Conservation (phyloP, 2,888 invertebrate species). For the Eubasilissa splendida region DNA sequence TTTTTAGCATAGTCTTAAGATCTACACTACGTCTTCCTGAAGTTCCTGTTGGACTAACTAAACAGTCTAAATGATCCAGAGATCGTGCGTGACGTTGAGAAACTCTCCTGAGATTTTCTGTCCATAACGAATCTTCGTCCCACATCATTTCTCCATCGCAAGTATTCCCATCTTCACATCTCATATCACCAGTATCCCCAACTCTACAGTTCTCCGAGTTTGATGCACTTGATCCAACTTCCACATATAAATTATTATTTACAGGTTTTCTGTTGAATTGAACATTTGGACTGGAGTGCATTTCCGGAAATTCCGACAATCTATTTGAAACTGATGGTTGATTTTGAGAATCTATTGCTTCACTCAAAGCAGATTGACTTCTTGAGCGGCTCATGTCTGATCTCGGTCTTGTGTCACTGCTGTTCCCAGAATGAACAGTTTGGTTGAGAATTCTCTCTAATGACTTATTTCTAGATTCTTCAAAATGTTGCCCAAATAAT, state of each 20-base stretch:
- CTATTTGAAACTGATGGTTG: constrained; percentile 24
- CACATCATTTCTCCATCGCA: constrained; percentile 82
- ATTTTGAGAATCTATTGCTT: constrained; percentile 25
- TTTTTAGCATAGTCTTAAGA: constrained; percentile 62
- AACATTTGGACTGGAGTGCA: not conserved
- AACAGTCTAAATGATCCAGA: constrained; percentile 84
- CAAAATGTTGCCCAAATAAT: constrained; percentile 46
- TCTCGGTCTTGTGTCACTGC: constrained; percentile 74
- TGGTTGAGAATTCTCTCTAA: constrained; percentile 53
- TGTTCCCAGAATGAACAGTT: constrained; percentile 63
- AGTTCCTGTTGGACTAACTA: constrained; percentile 59
- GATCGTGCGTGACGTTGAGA: constrained; percentile 88
- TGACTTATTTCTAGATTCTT: constrained; percentile 41
- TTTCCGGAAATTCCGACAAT: constrained; percentile 8
- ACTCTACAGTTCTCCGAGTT: constrained; percentile 39
- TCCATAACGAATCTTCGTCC: constrained; percentile 89
- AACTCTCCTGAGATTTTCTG: constrained; percentile 83
- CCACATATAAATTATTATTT: constrained; percentile 47
- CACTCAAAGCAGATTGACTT: constrained; percentile 47
- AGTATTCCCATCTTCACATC: constrained; percentile 49
- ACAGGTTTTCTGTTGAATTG: constrained; percentile 32
- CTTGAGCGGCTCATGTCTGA: constrained; percentile 64
- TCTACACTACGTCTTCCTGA: constrained; percentile 62
- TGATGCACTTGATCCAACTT: constrained; percentile 22
- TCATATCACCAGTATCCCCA: constrained; percentile 54